These are phyloP conservation scores for Hirundichthys speculiger DNA, from an alignment of 2,113 vertebrate genomes.

Conservation along the genomic window DNA sequence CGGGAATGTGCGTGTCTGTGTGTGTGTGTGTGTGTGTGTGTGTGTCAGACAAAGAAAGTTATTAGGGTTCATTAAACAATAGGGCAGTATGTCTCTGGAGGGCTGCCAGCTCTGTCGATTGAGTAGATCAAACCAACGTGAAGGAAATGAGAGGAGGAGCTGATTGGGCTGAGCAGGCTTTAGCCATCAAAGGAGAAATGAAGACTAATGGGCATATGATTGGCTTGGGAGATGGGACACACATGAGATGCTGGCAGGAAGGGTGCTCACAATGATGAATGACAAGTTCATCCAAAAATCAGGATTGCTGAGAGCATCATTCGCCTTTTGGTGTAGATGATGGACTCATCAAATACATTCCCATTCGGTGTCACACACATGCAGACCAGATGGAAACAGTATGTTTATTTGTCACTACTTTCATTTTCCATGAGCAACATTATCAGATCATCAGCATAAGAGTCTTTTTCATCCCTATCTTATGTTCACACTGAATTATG, in stretches of 20 bases:
- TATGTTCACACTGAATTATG: too few species aligned
- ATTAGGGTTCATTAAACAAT: conserved; percentile 44
- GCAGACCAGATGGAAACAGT: conserved; percentile 19
- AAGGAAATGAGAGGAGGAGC: conserved; percentile 61
- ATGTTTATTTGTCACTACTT: not conserved
- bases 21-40: not conserved
- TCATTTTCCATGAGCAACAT: conserved; percentile 3
- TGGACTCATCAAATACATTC: conserved; percentile 39
- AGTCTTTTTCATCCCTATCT: too few species aligned
- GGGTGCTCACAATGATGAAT: conserved; percentile 55
- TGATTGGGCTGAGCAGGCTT: conserved; percentile 45
- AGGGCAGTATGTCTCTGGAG: conserved; percentile 48
- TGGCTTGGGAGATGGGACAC: conserved; percentile 58
- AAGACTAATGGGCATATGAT: conserved; percentile 74
- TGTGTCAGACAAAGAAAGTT: not conserved
- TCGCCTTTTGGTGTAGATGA: conserved; percentile 46
- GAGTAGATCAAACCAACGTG: conserved; percentile 64
- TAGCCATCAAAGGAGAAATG: conserved; percentile 63
- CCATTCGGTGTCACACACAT: conserved; percentile 1
- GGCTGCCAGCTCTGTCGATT: conserved; percentile 54
- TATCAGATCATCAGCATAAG: not conserved
- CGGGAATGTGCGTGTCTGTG: not conserved
- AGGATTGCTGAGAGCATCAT: conserved; percentile 51
- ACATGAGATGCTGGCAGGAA: conserved; percentile 47
- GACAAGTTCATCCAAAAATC: conserved; percentile 48